These are phyloP conservation scores for Ovis aries DNA, from an alignment of 2,113 vertebrate species.

Conservation along the genomic window ARS-UI_Ramb_v3.0 NC_056079.1:13621501-13622000, in stretches of 20 bases:
- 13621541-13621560: not conserved
- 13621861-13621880: not conserved
- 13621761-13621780: not conserved
- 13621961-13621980: not conserved
- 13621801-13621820: not conserved
- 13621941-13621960: not conserved
- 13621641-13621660: not conserved
- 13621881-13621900: not conserved
- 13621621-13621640: not conserved
- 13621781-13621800: not conserved
- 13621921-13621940: not conserved
- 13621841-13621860: not conserved
- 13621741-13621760: rapidly evolving
- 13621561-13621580: not conserved
- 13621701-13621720: not conserved
- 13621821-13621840: not conserved
- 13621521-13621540: not conserved
- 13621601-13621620: not conserved
- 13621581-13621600: not conserved
- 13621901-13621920: not conserved
- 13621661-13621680: not conserved
- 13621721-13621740: not conserved
- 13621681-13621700: not conserved
- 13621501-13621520: not conserved
- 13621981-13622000: not conserved